A percentile compares a stretch with the other conserved stretches of the same genome.
Conservation (phyloP, 2,113 vertebrate species). For the Edolisoma coerulescens region DNA sequence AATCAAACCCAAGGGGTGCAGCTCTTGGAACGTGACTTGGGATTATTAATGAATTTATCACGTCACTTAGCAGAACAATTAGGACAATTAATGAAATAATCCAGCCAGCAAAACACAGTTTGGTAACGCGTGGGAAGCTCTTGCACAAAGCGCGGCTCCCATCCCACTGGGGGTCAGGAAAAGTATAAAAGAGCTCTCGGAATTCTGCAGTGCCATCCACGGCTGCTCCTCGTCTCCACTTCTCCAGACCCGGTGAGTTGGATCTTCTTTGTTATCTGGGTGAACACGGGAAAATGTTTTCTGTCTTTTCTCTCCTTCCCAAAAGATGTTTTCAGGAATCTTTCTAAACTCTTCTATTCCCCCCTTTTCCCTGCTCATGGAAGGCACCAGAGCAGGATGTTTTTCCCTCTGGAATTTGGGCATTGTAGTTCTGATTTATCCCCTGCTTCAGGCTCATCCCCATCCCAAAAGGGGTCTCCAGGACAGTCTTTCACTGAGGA, state of each 20-base stretch:
- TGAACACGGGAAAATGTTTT: not conserved
- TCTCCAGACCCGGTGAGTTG: not conserved
- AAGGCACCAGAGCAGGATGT: not conserved
- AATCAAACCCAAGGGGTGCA: not conserved
- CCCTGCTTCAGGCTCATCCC: not conserved
- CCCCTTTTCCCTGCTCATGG: no score
- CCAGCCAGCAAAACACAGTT: not conserved
- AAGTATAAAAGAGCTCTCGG: not conserved
- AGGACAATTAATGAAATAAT: constrained; percentile 40
- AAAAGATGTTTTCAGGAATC: not conserved
- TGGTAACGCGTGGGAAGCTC: not conserved
- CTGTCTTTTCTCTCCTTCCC: not conserved
- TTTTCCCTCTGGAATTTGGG: not conserved
- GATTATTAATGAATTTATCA: not conserved
- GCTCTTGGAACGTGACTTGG: not conserved
- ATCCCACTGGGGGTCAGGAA: not conserved
- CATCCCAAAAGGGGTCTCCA: not conserved
- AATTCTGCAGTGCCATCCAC: not conserved
- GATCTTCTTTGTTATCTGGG: not conserved
- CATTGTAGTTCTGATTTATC: not conserved
- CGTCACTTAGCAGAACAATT: constrained; percentile 14
- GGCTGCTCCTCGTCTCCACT: fast-evolving
- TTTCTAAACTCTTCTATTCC: not conserved
- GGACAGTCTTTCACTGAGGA: not conserved
- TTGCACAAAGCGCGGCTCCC: constrained; percentile 6